Base-by-base conservation (phyloP, 2,797 vertebrate species). In the Trichosurus vulpecula region DNA sequence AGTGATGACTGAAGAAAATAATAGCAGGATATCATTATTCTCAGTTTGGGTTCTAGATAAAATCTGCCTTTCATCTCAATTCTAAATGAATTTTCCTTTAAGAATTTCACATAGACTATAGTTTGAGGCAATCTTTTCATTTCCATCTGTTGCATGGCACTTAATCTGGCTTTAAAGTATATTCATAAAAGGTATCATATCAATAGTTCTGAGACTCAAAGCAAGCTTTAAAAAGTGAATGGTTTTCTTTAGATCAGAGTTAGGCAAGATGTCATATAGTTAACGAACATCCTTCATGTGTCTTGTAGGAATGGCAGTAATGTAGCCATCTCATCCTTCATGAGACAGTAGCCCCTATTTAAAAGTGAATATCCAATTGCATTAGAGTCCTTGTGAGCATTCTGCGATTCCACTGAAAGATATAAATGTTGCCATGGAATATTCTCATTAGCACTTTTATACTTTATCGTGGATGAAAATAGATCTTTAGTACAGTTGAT, bases 331-430 rank as follows among this genome's bases (percentile, higher is more conserved):
- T 51, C 22, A 81, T 81, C 53, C 91, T 19, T 30, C 52, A 52
- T 56, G 52, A 90, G 31, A 31, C 41, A 89, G 14, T 58, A 29
- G 87, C 13, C 89, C 47, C 66, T 11, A 1, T 27, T 92, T 27
- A 53, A 27, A 81, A 53, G 74, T 13, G 95, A 94, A 93, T 91
- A 2, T 81, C 41, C 56, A 90, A 87, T 87, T 90, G 92, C 57
- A 30, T 94, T 3, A 92, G 57, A 51, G 35, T 58, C 1, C 6
- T n/a, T 0, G 41, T 52, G 30, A 54, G 22, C 16, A 90, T 29
- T 16, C 9, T 92, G 1, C 30, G 66, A 55, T 91, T 29, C 12
- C 30, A 47, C 13, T 19, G 87, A 57, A 54, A 55, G 41, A 41
- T 55, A 1, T 35, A 3, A 5, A 41, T 8, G 1, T 95, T 94